These are phyloP conservation scores for Porites cylindrica DNA, from an alignment of 92 coral and sea anemone species.

Conservation along the genomic window DNA sequence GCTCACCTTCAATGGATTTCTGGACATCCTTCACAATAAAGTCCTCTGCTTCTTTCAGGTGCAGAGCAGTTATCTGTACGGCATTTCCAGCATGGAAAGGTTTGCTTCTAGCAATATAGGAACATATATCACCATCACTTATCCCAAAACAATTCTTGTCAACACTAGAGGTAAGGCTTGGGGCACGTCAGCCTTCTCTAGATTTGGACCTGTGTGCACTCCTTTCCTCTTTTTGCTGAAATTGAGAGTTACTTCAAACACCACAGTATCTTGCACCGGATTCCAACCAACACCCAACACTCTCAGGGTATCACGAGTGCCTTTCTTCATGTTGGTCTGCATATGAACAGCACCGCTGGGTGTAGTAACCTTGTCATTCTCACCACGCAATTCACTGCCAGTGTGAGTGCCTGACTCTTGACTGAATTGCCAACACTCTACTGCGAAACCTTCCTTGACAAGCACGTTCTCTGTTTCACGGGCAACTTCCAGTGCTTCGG, in stretches of 20 bases:
- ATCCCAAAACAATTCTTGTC: constrained; percentile 71
- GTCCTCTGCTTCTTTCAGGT: constrained; percentile 59
- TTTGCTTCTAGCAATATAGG: constrained; percentile 51
- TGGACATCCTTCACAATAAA: constrained; percentile 66
- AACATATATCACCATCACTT: constrained; percentile 71
- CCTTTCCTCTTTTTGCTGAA: constrained; percentile 73
- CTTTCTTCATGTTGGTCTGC: constrained; percentile 61
- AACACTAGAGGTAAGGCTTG: constrained; percentile 54
- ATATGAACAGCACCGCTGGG: constrained; percentile 19
- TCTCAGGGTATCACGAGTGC: constrained; percentile 49
- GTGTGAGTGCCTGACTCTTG: constrained; percentile 59
- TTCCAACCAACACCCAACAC: constrained; percentile 75
- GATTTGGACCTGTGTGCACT: constrained; percentile 50
- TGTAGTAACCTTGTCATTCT: constrained; percentile 6
- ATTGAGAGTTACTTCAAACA: constrained; percentile 62
- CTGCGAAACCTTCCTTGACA: constrained; percentile 60
- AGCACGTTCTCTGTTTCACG: constrained; percentile 58
- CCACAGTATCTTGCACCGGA: constrained; percentile 58
- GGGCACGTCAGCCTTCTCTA: constrained; percentile 51
- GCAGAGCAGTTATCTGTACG: constrained; percentile 29
- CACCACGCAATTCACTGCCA: constrained; percentile 32
- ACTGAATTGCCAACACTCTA: constrained; percentile 68
- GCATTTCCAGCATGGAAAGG: constrained; percentile 57
- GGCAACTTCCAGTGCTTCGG: constrained; percentile 54
- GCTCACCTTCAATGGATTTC: constrained; percentile 24